These are phyloP conservation scores for Muscicapa comitata DNA, from an alignment of 2,797 vertebrate species.

Conservation along the genomic window DNA sequence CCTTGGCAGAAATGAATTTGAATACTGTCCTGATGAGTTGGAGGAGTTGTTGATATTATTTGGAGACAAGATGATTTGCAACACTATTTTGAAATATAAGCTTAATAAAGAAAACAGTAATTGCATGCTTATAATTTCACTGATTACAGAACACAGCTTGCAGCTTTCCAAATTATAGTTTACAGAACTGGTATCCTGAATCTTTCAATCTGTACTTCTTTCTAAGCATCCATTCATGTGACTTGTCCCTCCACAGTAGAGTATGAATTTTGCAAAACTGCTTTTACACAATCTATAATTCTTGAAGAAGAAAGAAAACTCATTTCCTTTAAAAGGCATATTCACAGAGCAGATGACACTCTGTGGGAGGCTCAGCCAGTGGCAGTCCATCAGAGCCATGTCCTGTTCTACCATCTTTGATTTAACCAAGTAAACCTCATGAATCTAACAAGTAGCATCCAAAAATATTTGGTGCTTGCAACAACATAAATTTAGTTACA, in stretches of 20 bases:
- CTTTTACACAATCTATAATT: not conserved
- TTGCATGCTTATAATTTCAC: constrained; percentile 59
- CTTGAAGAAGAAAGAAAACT: not conserved
- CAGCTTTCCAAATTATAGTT: constrained; percentile 62
- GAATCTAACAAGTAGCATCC: not conserved
- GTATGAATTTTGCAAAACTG: not conserved
- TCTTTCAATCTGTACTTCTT: constrained; percentile 26
- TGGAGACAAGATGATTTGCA: constrained; percentile 15
- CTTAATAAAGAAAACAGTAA: constrained; percentile 59
- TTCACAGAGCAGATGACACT: not conserved
- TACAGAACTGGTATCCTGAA: constrained; percentile 15
- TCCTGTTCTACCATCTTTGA: not conserved
- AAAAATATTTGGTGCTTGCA: not conserved
- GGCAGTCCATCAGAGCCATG: not conserved
- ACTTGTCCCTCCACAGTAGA: not conserved
- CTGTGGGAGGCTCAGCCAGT: not conserved
- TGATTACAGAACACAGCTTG: constrained; percentile 62
- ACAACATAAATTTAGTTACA: not conserved
- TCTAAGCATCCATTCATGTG: not conserved
- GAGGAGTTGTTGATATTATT: not conserved
- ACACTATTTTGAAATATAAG: constrained; percentile 35
- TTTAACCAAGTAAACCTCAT: not conserved
- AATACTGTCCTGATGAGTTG: not conserved
- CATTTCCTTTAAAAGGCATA: not conserved
- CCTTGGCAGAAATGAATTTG: not conserved